A percentile compares a stretch with the other conserved stretches of the same genome.
Evolutionary conservation across 53 echinoderm and acorn worm species (phyloP).

Genomic region (Zoroaster sp.): DNA sequence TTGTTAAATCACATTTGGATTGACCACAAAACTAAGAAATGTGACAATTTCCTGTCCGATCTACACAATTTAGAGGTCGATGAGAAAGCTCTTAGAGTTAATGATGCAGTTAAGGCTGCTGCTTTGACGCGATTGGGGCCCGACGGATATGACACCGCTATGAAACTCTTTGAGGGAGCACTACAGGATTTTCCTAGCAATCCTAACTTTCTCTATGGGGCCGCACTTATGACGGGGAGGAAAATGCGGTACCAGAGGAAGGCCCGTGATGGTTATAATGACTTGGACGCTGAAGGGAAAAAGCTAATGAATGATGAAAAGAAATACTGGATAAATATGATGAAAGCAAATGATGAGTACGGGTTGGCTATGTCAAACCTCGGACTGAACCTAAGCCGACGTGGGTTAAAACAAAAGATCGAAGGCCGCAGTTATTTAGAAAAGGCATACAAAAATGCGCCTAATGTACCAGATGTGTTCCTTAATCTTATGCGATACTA

Average conservation of each 20-base stretch:
- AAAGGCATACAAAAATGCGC: neutral
- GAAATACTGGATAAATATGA: neutral
- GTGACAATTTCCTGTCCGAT: neutral
- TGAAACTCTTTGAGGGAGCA: neutral
- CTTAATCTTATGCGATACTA: neutral
- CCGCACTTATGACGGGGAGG: neutral
- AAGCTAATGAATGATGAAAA: neutral
- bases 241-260: neutral
- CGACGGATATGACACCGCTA: neutral
- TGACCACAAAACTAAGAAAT: neutral
- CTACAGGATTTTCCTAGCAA: neutral
- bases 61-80: neutral
- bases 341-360: neutral
- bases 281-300: neutral
- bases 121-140: neutral
- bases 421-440: neutral
- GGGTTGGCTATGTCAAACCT: neutral
- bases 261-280: neutral
- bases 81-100: neutral
- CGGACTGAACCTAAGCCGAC: neutral
- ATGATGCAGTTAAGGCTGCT: neutral
- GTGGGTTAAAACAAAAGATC: neutral
- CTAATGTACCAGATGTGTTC: neutral
- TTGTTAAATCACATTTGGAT: slow-evolving; percentile 37
- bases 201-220: neutral